Conservation (phyloP, 2,888 invertebrate genomes). For the Nephrotoma appendiculata region DNA sequence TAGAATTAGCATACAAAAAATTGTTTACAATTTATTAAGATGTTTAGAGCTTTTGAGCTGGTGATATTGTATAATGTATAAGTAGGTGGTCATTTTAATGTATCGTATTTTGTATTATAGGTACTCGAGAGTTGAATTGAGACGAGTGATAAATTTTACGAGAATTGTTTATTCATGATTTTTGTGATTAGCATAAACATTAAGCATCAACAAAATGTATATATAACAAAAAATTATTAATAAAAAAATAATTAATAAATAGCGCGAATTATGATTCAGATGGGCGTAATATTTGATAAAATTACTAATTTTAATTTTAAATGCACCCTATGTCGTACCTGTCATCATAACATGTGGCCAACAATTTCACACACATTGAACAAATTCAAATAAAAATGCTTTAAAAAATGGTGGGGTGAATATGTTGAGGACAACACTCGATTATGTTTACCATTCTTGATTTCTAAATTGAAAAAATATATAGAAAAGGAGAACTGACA, state of each 20-base stretch:
- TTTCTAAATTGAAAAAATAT: too few species aligned
- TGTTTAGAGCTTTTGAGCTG: not conserved
- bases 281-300: not conserved
- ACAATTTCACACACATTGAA: too few species aligned
- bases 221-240: not conserved
- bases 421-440: too few species aligned
- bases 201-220: not conserved
- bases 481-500: too few species aligned
- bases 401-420: too few species aligned
- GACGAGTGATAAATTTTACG: not conserved
- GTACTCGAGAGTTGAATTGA: not conserved
- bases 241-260: not conserved
- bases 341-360: too few species aligned
- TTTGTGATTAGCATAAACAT: not conserved
- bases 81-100: not conserved
- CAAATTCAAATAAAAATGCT: too few species aligned
- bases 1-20: not conserved
- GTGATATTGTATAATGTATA: not conserved
- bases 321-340: too few species aligned
- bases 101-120: not conserved
- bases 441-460: too few species aligned
- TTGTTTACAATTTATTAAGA: not conserved
- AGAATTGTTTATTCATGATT: not conserved
- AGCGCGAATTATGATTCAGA: not conserved
- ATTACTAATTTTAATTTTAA: too few species aligned